Evolutionary conservation across 2,113 vertebrate genomes (phyloP).

Genomic region (Circaetus cinerascens): DNA sequence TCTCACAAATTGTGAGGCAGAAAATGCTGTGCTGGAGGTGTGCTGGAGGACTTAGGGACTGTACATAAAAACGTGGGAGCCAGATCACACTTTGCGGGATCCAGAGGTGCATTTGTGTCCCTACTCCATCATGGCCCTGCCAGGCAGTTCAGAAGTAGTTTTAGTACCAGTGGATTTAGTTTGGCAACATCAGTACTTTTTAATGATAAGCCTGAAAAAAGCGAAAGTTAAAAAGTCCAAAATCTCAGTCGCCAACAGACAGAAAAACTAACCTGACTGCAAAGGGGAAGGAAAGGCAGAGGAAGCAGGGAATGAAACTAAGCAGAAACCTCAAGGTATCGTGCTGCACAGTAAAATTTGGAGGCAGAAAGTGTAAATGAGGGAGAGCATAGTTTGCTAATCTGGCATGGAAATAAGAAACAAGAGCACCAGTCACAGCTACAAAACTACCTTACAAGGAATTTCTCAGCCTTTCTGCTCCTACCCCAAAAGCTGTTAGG

Average conservation of each 20-base stretch:
- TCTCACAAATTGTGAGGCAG: neutral
- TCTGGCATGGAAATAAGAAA: neutral
- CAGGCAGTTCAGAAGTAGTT: neutral
- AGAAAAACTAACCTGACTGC: neutral
- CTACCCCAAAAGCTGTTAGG: neutral
- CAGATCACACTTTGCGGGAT: neutral
- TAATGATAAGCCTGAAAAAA: neutral
- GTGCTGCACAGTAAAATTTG: neutral
- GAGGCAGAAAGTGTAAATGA: neutral
- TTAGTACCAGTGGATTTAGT: neutral
- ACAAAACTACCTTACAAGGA: neutral
- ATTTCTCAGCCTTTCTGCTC: slow-evolving; percentile 1
- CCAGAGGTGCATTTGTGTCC: neutral
- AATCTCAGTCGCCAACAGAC: neutral
- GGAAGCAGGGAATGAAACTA: neutral
- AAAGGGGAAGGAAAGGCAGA: neutral
- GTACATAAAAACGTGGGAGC: neutral
- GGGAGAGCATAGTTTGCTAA: neutral
- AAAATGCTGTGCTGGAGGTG: neutral
- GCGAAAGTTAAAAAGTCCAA: neutral
- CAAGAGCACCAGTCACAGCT: neutral
- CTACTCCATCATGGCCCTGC: neutral
- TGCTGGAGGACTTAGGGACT: neutral
- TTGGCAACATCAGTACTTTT: neutral
- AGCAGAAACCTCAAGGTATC: neutral